Base-by-base conservation (phyloP, 1,140 invertebrate species). In the Calephelis nemesis region DNA sequence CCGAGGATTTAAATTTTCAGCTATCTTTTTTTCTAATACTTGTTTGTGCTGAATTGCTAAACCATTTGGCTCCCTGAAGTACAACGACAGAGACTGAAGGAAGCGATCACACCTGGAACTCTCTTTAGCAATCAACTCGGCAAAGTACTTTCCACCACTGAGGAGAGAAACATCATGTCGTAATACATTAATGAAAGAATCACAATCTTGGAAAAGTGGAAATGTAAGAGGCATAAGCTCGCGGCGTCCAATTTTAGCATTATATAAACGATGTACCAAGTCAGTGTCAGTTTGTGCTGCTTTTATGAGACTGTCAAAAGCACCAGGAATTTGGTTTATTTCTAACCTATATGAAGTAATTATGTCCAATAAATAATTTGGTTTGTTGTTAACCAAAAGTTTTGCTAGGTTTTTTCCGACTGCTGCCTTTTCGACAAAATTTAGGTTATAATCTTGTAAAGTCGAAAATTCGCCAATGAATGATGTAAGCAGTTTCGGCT, bases 391-490 rank as follows among this genome's bases (percentile, higher is more conserved):
- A 15, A 82, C 9, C 9, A 87, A 52, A 5, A 83, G 15, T 0
- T 49, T 50, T 7, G 78, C 74, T 60, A 87, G 67, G 1, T 75
- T 68, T 42, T 72, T 62, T 9, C 49, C 65, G 10, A 85, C 58
- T 7, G 65, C 9, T 10, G 40, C 40, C 64, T 70, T 79, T 71
- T 86, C 84, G 7, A 49, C 15, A 19, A 45, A 39, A 49, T 70
- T 82, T 5, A 85, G 64, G 11, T 75, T 75, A 66, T 87, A 87
- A n/a, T 84, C 79, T 4, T 58, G 68, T 7, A 88, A 69, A 3
- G 70, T 74, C 5, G 83, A 79, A 62, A 84, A 82, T 39, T 84
- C 15, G 13, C 72, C 47, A 2, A 79, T 12, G 62, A 81, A 86
- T 10, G 73, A 71, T 15, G 64, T 63, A 7, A 74, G n/a, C 39